Conservation (phyloP, 2,888 invertebrate species). For the Octonoba sinensis region DNA sequence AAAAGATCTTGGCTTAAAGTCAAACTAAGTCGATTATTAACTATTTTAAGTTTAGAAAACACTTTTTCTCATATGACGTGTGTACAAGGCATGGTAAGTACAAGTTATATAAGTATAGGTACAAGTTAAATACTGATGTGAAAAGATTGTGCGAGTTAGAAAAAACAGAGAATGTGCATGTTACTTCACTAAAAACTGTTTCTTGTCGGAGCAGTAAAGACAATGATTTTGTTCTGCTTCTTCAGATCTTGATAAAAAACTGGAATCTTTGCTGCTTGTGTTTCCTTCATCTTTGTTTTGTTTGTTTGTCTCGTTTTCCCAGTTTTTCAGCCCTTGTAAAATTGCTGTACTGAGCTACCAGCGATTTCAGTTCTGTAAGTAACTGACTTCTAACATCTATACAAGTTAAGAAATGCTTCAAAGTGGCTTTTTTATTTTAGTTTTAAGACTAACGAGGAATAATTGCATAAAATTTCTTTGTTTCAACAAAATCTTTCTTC, state of each 20-base stretch:
- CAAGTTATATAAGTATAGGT: slow-evolving; percentile 7
- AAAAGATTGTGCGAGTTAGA: background rate
- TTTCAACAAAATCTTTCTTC: slow-evolving; percentile 2
- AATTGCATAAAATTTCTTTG: slow-evolving; percentile 4
- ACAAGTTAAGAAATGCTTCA: background rate
- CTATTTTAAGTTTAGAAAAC: slow-evolving; percentile 5
- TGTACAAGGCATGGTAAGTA: slow-evolving; percentile 15
- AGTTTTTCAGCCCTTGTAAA: background rate
- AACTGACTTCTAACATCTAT: background rate
- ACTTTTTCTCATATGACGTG: background rate
- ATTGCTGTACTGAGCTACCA: background rate
- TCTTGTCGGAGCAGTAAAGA: too few species aligned
- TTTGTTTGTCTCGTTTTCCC: background rate
- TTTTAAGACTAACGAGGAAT: background rate
- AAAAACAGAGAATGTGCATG: too few species aligned
- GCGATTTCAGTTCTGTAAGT: background rate
- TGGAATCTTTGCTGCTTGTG: too few species aligned
- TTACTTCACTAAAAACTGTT: too few species aligned
- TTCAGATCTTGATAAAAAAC: too few species aligned
- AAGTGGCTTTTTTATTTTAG: background rate
- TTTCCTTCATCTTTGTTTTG: background rate
- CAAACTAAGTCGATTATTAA: slow-evolving; percentile 7
- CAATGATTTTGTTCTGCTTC: too few species aligned
- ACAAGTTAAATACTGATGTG: background rate
- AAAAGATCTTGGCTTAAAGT: slow-evolving; percentile 12